These are phyloP conservation scores for Cyprinodon tularosa DNA, from an alignment of 2,113 vertebrate species.

Conservation along the genomic window DNA sequence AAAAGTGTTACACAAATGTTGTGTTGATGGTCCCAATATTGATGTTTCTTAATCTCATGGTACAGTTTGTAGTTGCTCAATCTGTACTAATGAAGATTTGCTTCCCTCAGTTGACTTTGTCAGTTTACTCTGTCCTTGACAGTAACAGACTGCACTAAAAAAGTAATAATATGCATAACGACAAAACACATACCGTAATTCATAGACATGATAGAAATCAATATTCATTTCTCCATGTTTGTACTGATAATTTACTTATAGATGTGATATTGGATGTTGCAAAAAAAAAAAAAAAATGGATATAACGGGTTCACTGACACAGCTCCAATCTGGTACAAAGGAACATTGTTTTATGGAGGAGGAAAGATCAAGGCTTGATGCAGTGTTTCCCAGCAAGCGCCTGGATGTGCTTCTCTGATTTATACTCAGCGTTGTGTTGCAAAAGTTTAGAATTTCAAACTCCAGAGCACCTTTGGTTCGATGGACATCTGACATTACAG, in stretches of 20 bases:
- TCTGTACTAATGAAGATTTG: neutral
- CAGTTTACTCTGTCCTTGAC: neutral
- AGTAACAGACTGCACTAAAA: neutral
- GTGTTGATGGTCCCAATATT: neutral
- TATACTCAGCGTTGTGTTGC: too few relatives aligned
- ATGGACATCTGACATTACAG: too few relatives aligned
- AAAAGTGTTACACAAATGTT: too few relatives aligned
- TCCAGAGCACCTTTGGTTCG: too few relatives aligned
- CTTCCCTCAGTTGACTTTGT: neutral
- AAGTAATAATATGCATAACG: neutral
- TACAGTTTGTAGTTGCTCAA: neutral
- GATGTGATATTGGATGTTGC: neutral
- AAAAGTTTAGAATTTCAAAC: too few relatives aligned
- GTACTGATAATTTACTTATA: neutral
- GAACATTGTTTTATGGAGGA: neutral
- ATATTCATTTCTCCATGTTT: neutral
- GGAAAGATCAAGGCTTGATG: too few relatives aligned
- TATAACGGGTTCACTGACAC: conserved; percentile 35
- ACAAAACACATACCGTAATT: neutral
- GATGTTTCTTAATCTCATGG: neutral
- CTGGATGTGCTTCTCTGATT: too few relatives aligned
- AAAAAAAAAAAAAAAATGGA: neutral
- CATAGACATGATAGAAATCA: neutral
- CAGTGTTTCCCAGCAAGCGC: too few relatives aligned
- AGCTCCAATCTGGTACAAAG: conserved; percentile 32